Base-by-base conservation (phyloP, 2,797 vertebrate genomes). In the Lophotriccus pileatus region DNA sequence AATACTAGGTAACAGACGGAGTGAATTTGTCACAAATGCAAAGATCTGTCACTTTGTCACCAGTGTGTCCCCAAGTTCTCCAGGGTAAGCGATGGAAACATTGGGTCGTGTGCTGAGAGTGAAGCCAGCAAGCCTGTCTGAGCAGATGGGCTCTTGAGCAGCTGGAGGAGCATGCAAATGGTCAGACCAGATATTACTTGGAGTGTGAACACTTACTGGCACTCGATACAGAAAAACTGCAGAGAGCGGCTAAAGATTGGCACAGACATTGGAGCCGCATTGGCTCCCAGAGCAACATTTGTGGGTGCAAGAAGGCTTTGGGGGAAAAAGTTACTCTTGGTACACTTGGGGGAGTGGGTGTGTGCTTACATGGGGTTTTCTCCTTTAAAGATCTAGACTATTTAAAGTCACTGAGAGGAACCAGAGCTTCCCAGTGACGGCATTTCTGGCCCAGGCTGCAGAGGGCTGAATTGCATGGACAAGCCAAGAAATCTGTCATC, bases 71-170 rank as follows among this genome's bases (percentile, higher is more conserved):
- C 46, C 64, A 66, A 2, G 68, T 93, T 95, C 86, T 87, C 46
- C 72, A 27, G 67, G 56, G 72, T 87, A 47, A 68, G 70, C 10
- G 62, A 18, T 60, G 70, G 92, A 90, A 92, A 82, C 36, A 53
- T 16, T 95, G 83, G 90, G 94, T 93, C 32, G 0, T 82, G 84
- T 68, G 86, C 72, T 80, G 59, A 89, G 49, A 74, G 66, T 10
- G 53, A 69, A 89, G 81, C 81, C 93, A 94, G 46, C 52, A 70
- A 89, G 87, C 56, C 92, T 87, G 64, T 72, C 80, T 8, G 8
- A 91, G 81, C 93, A 96, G 93, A 96, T 94, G 94, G 93, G 77
- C 70, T 89, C 78, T 80, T 28, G 56, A 58, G 92, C 95, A 97
- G 84, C 93, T 97, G 90, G 81, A 95, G 90, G 75, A 93, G 32